A percentile compares a stretch with the other conserved stretches of the same genome.
phyloP scores from a whole-genome alignment of 2,113 vertebrate species.

The Brevimyrus niger region DNA sequence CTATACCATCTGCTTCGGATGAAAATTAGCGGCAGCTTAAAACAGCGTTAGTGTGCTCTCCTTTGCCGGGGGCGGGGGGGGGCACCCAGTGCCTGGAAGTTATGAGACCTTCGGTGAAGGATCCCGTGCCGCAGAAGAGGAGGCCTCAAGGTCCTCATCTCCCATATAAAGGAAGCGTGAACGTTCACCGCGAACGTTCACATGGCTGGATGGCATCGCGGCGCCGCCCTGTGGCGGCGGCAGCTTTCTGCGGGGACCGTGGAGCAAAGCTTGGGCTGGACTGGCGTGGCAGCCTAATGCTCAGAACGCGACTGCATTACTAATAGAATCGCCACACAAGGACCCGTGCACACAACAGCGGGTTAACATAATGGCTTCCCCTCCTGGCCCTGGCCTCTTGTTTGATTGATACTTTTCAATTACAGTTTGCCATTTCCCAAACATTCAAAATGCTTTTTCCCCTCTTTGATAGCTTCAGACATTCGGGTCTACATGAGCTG shows the following conservation, averaged over 20 bases:
- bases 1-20: background rate
- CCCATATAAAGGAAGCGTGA: conserved; percentile 66
- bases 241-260: conserved; percentile 59
- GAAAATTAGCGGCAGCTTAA: background rate
- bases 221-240: conserved; percentile 59
- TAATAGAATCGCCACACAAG: conserved; percentile 62
- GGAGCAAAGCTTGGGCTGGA: conserved; percentile 24
- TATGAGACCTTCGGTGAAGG: conserved; percentile 16
- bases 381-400: conserved; percentile 73
- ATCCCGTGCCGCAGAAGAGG: conserved; percentile 4
- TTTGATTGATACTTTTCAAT: conserved; percentile 99
- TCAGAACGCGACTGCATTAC: conserved; percentile 60
- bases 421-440: conserved; percentile 88
- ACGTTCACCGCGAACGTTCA: conserved; percentile 44
- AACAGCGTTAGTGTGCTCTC: background rate
- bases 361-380: conserved; percentile 68
- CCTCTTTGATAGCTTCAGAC: conserved; percentile 90
- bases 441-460: conserved; percentile 97
- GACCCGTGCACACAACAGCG: conserved; percentile 50
- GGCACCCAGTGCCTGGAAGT: conserved; percentile 21
- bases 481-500: conserved; percentile 87
- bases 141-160: conserved; percentile 52
- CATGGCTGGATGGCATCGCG: conserved; percentile 61
- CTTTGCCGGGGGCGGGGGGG: background rate
- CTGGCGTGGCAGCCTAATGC: conserved; percentile 49